Conservation (phyloP, 2,797 vertebrate genomes). For the Hypotaenidia philippensis region DNA sequence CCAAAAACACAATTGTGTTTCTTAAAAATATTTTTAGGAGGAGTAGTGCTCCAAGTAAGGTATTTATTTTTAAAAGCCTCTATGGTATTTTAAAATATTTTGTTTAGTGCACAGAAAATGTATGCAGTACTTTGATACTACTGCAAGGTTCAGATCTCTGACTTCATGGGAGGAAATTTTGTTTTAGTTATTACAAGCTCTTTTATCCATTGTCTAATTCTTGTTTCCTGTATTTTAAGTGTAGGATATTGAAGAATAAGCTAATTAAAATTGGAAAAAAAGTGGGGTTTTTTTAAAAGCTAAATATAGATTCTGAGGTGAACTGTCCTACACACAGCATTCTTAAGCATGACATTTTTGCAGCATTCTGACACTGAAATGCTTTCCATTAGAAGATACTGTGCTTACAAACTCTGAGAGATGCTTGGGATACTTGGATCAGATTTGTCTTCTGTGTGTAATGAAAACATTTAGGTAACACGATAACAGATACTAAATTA, state of each 20-base stretch:
- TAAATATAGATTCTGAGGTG: background rate
- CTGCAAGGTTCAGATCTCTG: background rate
- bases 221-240: conserved; percentile 56
- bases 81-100: conserved; percentile 38
- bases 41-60: background rate
- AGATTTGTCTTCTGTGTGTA: background rate
- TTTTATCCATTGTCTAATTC: conserved; percentile 63
- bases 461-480: background rate
- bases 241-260: background rate
- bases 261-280: conserved; percentile 24
- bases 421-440: background rate
- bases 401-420: background rate
- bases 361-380: background rate
- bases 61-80: conserved; percentile 53
- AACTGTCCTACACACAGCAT: background rate
- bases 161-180: conserved; percentile 37
- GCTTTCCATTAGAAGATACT: background rate
- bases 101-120: conserved; percentile 41
- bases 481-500: background rate
- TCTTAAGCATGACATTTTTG: background rate
- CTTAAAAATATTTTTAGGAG: conserved; percentile 10
- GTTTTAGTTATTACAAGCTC: conserved; percentile 12
- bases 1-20: background rate
- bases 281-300: background rate
- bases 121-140: conserved; percentile 42